Evolutionary conservation across 2,797 vertebrate species (phyloP).

Genomic region (Melanotaenia trifasciata): DNA sequence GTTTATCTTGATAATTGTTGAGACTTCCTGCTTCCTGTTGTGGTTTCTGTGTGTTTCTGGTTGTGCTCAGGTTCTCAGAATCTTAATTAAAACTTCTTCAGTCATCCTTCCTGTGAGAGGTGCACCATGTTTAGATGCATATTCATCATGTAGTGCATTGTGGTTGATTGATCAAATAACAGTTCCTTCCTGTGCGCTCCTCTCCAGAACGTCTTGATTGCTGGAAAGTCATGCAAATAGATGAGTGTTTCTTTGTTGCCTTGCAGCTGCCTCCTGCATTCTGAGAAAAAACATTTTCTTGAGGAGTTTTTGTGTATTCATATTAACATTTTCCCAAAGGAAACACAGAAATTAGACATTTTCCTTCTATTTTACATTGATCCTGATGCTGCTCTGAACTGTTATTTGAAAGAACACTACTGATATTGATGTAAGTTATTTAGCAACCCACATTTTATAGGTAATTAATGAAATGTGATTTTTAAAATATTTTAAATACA

Average conservation of each 20-base stretch:
- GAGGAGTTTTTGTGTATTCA: conserved; percentile 4
- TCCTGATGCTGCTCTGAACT: conserved; percentile 16
- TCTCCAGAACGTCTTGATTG: conserved; percentile 68
- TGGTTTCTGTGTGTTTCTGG: conserved; percentile 19
- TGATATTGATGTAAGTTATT: not conserved
- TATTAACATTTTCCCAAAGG: conserved; percentile 4
- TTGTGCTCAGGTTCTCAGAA: conserved; percentile 53
- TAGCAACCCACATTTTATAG: too few species aligned
- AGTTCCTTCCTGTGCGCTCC: conserved; percentile 62
- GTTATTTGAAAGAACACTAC: conserved; percentile 23
- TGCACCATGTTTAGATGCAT: conserved; percentile 52
- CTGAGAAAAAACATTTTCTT: conserved; percentile 11
- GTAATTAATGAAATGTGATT: not conserved
- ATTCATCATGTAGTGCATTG: conserved; percentile 64
- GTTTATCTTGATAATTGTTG: conserved; percentile 34
- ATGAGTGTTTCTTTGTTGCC: conserved; percentile 57
- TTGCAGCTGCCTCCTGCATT: conserved; percentile 60
- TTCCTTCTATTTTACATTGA: conserved; percentile 33
- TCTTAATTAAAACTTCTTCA: conserved; percentile 61
- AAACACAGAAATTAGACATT: conserved; percentile 24
- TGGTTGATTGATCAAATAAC: conserved; percentile 70
- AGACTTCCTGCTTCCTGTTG: conserved; percentile 63
- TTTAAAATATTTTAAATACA: not conserved
- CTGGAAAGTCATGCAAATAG: conserved; percentile 52
- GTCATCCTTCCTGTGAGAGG: conserved; percentile 42